Evolutionary conservation across 2,113 vertebrate genomes (phyloP).

Genomic region (Felis catus): DNA sequence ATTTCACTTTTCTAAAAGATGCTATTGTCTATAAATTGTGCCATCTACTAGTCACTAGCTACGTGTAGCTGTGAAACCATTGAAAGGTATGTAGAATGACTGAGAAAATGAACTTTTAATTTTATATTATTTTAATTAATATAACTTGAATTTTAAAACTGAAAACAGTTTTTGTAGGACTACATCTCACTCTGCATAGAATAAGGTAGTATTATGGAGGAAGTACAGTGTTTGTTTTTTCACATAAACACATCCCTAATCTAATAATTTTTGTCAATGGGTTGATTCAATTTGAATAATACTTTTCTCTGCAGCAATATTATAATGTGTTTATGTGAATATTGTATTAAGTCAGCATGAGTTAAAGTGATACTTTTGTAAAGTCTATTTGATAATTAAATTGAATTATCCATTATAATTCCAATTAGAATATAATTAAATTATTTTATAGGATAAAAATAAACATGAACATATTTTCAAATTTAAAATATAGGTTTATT

Average conservation of each 20-base stretch:
- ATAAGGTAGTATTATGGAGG: background rate
- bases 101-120: background rate
- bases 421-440: background rate
- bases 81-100: background rate
- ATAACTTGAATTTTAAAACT: background rate
- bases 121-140: background rate
- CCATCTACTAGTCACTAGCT: background rate
- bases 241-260: background rate
- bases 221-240: background rate
- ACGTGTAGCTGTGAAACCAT: background rate
- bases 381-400: background rate
- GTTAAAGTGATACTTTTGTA: background rate
- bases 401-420: background rate
- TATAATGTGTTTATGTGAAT: background rate
- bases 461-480: background rate
- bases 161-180: background rate
- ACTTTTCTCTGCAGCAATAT: background rate
- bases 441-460: background rate
- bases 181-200: background rate
- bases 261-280: background rate
- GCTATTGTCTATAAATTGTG: background rate
- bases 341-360: background rate
- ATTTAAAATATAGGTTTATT: background rate
- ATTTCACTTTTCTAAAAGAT: background rate
- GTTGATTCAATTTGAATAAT: background rate